These are phyloP conservation scores for Thinocorus orbignyianus DNA, from an alignment of 2,113 vertebrate species.

Conservation along the genomic window DNA sequence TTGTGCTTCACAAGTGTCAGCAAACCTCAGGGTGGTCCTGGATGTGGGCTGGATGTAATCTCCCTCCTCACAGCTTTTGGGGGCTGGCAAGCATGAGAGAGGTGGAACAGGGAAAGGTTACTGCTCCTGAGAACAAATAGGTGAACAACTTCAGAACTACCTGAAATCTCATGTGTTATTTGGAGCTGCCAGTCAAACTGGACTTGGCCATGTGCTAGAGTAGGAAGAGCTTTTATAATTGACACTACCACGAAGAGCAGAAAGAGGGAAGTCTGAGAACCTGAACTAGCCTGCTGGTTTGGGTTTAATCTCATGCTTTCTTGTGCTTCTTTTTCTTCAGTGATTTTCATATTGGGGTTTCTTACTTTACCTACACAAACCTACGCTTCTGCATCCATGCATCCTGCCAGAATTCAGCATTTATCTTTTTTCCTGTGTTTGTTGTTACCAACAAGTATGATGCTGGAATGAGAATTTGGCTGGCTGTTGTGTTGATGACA, in stretches of 20 bases:
- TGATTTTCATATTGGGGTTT: background rate
- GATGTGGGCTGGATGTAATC: background rate
- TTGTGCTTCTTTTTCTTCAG: background rate
- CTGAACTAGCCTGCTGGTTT: background rate
- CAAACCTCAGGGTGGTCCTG: background rate
- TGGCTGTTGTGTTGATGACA: constrained; percentile 44
- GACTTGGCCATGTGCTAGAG: background rate
- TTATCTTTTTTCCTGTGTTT: constrained; percentile 10
- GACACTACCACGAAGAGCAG: background rate
- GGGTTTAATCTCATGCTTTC: background rate
- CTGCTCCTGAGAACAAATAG: background rate
- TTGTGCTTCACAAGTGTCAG: background rate
- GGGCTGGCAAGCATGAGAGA: background rate
- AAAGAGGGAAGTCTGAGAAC: background rate
- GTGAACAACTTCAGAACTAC: background rate
- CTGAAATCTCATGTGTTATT: background rate
- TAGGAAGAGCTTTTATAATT: background rate
- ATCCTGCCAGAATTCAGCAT: background rate
- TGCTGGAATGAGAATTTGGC: constrained; percentile 45
- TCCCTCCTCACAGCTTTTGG: background rate
- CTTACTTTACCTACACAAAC: background rate
- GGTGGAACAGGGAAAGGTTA: background rate
- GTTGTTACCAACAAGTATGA: constrained; percentile 18
- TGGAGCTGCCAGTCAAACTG: background rate
- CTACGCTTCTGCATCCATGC: background rate